phyloP scores from a whole-genome alignment of 2,888 invertebrate species.

The Oxystoma pomonae region DNA sequence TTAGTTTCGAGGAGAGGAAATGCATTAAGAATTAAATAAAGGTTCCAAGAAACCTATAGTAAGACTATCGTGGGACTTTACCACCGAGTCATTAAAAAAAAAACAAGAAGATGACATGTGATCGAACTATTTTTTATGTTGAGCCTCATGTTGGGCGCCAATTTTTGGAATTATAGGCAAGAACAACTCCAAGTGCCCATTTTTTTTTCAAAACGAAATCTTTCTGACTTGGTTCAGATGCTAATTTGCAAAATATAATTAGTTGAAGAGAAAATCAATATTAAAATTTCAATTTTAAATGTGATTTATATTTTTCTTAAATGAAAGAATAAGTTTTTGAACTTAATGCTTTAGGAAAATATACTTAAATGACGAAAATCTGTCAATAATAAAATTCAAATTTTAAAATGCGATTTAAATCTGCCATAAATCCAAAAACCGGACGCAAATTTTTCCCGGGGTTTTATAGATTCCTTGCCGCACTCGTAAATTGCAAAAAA shows the following conservation, averaged over 20 bases:
- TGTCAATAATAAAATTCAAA: neutral
- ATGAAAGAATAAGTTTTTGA: neutral
- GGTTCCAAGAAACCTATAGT: too few species aligned
- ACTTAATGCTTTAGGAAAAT: neutral
- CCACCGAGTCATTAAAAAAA: too few species aligned
- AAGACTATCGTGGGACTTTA: too few species aligned
- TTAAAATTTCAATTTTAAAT: neutral
- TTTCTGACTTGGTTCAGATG: too few species aligned
- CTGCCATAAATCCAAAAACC: neutral
- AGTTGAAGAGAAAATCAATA: neutral
- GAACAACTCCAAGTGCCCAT: neutral
- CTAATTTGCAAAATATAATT: neutral
- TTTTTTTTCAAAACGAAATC: too few species aligned
- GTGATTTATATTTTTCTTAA: neutral
- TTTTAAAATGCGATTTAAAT: neutral
- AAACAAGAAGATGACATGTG: too few species aligned
- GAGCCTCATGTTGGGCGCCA: neutral
- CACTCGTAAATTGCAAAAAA: constrained; percentile 21
- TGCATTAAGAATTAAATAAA: too few species aligned
- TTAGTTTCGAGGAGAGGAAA: too few species aligned
- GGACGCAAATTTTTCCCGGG: neutral
- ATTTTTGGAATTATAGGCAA: neutral
- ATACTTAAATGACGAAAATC: neutral
- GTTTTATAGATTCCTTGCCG: constrained; percentile 1
- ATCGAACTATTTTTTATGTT: too few species aligned